phyloP scores from a whole-genome alignment of 2,888 invertebrate genomes.

The Apamea anceps region DNA sequence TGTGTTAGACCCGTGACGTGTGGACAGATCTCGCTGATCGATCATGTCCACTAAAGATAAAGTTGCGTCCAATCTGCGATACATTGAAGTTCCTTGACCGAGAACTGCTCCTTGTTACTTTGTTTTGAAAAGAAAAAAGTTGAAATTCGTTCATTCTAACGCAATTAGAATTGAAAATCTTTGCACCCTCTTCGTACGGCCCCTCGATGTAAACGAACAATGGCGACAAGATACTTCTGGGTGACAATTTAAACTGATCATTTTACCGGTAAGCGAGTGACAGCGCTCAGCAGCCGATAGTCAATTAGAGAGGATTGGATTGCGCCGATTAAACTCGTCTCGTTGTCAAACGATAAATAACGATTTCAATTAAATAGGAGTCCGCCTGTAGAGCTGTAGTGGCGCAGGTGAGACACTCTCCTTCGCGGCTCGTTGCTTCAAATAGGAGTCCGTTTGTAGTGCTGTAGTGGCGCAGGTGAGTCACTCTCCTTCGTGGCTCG shows the following conservation, averaged over 20 bases:
- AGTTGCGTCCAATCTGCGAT: background rate
- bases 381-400: slow-evolving; percentile 54
- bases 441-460: slow-evolving; percentile 61
- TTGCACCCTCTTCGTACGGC: background rate
- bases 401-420: slow-evolving; percentile 72
- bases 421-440: slow-evolving; percentile 69
- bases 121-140: background rate
- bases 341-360: slow-evolving; percentile 68
- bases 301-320: slow-evolving; percentile 75
- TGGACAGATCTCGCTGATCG: slow-evolving; percentile 37
- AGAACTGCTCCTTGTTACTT: background rate
- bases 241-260: slow-evolving; percentile 25
- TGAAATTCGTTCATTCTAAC: background rate
- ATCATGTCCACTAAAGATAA: slow-evolving; percentile 25
- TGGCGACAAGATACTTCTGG: slow-evolving; percentile 5
- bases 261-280: slow-evolving; percentile 10
- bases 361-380: slow-evolving; percentile 71
- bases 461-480: slow-evolving; percentile 71
- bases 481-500: slow-evolving; percentile 65
- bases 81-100: background rate
- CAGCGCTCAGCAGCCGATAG: slow-evolving; percentile 65
- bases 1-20: background rate
- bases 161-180: background rate
- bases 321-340: slow-evolving; percentile 68
- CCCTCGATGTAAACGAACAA: slow-evolving; percentile 19